A percentile compares a stretch with the other conserved stretches of the same genome.
Evolutionary conservation across 2,797 vertebrate genomes (phyloP).

Genomic region (Darevskia nairensis): DNA sequence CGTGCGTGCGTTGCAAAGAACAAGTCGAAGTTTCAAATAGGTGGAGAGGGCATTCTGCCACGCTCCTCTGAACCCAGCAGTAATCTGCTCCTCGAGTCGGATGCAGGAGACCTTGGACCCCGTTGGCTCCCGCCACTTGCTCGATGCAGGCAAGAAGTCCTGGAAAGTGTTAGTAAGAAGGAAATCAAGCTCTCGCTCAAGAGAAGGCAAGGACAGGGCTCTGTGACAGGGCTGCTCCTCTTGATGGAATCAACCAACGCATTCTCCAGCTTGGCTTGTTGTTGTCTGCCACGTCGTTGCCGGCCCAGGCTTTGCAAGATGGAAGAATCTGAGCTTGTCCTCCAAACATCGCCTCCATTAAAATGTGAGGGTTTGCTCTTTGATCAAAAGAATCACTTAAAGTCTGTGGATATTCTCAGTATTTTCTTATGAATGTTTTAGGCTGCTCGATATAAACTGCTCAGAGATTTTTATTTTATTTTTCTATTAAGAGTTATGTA

Average conservation of each 20-base stretch:
- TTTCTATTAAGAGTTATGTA: too few species aligned
- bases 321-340: neutral
- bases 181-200: neutral
- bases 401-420: too few species aligned
- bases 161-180: neutral
- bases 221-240: neutral
- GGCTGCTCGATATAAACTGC: too few species aligned
- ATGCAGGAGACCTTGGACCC: slow-evolving; percentile 11
- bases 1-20: neutral
- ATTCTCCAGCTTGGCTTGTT: neutral
- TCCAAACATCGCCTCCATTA: too few species aligned
- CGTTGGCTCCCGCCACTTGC: fast-evolving
- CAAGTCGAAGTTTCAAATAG: neutral
- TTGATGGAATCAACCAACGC: neutral
- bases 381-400: too few species aligned
- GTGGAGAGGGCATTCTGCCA: neutral
- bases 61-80: neutral
- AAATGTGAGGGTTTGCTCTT: too few species aligned
- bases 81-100: neutral
- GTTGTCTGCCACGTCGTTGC: neutral
- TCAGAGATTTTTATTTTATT: too few species aligned
- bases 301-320: too few species aligned
- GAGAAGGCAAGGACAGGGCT: neutral
- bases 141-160: neutral
- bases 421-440: too few species aligned